Evolutionary conservation across 1,140 invertebrate genomes (phyloP), one percentile per base, ranked within the genome.

Genomic region (Drosophila azteca): DNA sequence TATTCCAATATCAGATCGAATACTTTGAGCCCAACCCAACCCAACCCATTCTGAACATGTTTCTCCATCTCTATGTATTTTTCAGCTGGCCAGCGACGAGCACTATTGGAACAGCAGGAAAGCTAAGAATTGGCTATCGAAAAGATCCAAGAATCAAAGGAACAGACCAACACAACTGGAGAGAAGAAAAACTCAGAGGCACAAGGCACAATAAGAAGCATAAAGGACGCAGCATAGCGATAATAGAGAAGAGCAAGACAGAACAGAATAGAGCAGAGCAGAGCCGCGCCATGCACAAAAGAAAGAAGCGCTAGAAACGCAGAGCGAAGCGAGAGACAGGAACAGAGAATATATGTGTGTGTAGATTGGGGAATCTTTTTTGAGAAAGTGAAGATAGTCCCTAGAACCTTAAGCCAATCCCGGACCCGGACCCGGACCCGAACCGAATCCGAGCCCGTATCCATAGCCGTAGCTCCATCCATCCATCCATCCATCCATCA

Each of bases 261-360:
- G 0, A 31, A 6, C 41, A 41, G 46, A 61, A 9, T 3, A 13
- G 0, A 31, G 3, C 41, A 41, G 46, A 31, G 3, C 41, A 41
- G 46, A 61, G 67, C 67, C 31, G 41, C 66, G 82, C 82, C 82
- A 85, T 85, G 82, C 78, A 85, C 74, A 85, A 65, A 74, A 87
- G 82, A 82, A 85, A 71, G 70, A 85, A 82, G 68, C 52, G 65
- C 55, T 85, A 87, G 78, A 35, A 11, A 22, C 22, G 13, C 20
- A 35, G 48, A 7, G 22, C 2, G 2, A 17, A 26, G 7, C 17
- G 20, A 3, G 24, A 29, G n/a, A 63, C 4, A 13, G 8, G 26
- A 17, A 35, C 26, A 22, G 39, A 22, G 26, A 13, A 3, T 9
- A 31, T 9, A 31, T 31, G 3, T 31, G 26, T 26, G 6, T 29